A percentile compares a stretch with the other conserved stretches of the same genome.
These are phyloP conservation scores for Hyppa rectilinea DNA, from an alignment of 2,888 invertebrate genomes.

Conservation along the genomic window DNA sequence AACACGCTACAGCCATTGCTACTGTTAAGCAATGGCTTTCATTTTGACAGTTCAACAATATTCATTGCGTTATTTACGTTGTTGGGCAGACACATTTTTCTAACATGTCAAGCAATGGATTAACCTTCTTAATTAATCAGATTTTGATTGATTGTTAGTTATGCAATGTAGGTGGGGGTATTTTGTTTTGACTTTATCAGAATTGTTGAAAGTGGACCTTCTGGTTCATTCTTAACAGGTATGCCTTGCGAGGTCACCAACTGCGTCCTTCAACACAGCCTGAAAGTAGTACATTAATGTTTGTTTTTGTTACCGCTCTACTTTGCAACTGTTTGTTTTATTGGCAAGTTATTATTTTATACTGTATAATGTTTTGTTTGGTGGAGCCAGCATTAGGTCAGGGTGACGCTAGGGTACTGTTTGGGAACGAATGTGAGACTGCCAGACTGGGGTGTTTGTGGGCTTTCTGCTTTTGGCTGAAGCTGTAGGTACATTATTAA, in stretches of 20 bases:
- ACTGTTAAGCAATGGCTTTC: too few relatives aligned
- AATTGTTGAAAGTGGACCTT: constrained; percentile 6
- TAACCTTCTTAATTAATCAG: too few relatives aligned
- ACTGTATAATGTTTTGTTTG: constrained; percentile 10
- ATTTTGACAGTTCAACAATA: too few relatives aligned
- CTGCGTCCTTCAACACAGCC: constrained; percentile 46
- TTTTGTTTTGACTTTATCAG: too few relatives aligned
- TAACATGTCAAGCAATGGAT: too few relatives aligned
- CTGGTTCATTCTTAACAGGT: constrained; percentile 25
- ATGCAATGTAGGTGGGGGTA: too few relatives aligned
- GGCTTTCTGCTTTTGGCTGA: neutral
- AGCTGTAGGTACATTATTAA: too few relatives aligned
- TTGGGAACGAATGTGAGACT: constrained; percentile 6
- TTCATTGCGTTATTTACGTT: too few relatives aligned
- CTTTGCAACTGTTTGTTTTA: constrained; percentile 48
- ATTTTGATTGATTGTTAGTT: too few relatives aligned
- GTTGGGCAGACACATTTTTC: too few relatives aligned
- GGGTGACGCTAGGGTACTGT: constrained; percentile 7
- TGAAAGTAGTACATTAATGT: constrained; percentile 48
- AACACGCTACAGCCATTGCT: too few relatives aligned
- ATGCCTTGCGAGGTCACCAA: constrained; percentile 38
- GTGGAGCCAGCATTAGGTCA: constrained; percentile 20
- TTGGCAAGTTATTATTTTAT: constrained; percentile 15
- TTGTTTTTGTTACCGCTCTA: constrained; percentile 47
- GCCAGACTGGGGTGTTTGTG: neutral